Conservation (phyloP, 2,113 vertebrate genomes). For the Leptobrachium ailaonicum region DNA sequence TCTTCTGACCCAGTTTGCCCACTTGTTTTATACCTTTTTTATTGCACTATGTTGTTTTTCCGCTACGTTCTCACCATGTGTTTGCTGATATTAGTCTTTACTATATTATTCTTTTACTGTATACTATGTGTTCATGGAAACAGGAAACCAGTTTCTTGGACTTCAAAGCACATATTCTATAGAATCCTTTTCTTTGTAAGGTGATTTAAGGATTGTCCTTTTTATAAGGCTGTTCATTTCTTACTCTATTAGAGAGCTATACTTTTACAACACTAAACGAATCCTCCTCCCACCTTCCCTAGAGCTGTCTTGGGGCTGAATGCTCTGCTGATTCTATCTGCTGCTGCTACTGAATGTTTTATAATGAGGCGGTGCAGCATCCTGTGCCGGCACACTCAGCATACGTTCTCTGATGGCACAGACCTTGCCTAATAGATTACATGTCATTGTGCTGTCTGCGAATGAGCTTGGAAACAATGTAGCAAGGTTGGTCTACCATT, state of each 20-base stretch:
- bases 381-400: conserved; percentile 10
- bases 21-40: too few relatives aligned
- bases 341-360: conserved; percentile 36
- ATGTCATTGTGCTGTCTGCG: not conserved
- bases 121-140: too few relatives aligned
- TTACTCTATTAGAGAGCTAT: not conserved
- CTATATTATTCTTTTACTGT: too few relatives aligned
- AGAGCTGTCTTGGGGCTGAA: conserved; percentile 27
- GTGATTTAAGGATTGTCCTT: not conserved
- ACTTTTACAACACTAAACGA: not conserved
- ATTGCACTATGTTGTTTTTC: too few relatives aligned
- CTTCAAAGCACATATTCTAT: too few relatives aligned
- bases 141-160: too few relatives aligned
- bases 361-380: conserved; percentile 7
- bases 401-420: conserved; percentile 11
- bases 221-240: not conserved
- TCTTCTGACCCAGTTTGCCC: too few relatives aligned
- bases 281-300: not conserved
- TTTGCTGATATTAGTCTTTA: too few relatives aligned
- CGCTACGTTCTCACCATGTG: too few relatives aligned
- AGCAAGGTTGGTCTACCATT: too few relatives aligned
- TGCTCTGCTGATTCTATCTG: conserved; percentile 32
- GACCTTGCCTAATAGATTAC: conserved; percentile 3
- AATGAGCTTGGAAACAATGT: too few relatives aligned
- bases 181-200: not conserved